These are phyloP conservation scores for Amyelois transitella DNA, from an alignment of 1,140 invertebrate species.

Conservation along the genomic window DNA sequence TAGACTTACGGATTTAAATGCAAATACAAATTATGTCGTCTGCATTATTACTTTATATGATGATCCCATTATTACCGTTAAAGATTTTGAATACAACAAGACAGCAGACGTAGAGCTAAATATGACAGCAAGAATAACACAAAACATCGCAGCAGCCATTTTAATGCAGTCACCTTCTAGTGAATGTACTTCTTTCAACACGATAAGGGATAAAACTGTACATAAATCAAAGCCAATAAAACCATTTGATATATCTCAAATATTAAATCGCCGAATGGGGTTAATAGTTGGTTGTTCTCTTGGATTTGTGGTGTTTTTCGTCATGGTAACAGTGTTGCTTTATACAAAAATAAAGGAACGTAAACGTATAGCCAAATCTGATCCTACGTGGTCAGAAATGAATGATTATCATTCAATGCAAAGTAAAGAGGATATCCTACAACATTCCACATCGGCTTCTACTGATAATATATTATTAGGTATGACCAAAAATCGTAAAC, in stretches of 20 bases:
- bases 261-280: conserved; percentile 59
- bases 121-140: conserved; percentile 37
- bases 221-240: conserved; percentile 44
- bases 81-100: conserved; percentile 30
- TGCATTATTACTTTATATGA: conserved; percentile 54
- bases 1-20: conserved; percentile 39
- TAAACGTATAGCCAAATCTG: conserved; percentile 64
- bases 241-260: conserved; percentile 45
- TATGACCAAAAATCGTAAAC: conserved; percentile 56
- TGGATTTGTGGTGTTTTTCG: conserved; percentile 64
- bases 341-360: conserved; percentile 69
- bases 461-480: conserved; percentile 68
- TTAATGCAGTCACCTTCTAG: conserved; percentile 54
- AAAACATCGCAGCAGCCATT: conserved; percentile 43
- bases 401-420: conserved; percentile 67
- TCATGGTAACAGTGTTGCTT: conserved; percentile 63
- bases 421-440: conserved; percentile 65
- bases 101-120: conserved; percentile 36
- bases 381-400: conserved; percentile 66
- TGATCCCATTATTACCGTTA: conserved; percentile 33
- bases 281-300: conserved; percentile 63
- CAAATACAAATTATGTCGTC: conserved; percentile 53
- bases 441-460: conserved; percentile 59
- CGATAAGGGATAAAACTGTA: conserved; percentile 36
- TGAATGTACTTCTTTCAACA: conserved; percentile 61